Base-by-base conservation (phyloP, 2,797 vertebrate genomes). In the Bucorvus abyssinicus region DNA sequence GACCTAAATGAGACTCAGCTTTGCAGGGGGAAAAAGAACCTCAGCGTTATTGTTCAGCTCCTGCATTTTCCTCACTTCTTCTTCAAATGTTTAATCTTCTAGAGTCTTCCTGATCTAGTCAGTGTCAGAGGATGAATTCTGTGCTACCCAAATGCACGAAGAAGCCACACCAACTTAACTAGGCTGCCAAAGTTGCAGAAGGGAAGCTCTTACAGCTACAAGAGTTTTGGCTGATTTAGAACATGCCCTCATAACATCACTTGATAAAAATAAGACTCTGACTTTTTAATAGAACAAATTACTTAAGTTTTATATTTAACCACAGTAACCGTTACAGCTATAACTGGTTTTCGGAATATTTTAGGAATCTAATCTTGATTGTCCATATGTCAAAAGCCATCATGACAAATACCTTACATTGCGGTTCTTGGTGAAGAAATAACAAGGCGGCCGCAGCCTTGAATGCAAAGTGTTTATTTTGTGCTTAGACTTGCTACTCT, bases 241-340 rank as follows among this genome's bases (percentile, higher is more conserved):
- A 94, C 82, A 89, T 94, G 90, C 78, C 87, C 91, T 96, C 94
- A 96, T 98, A 96, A 87, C 96, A 98, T 97, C 96, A 97, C 89
- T 89, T 75, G 97, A 96, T 94, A 98, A 98, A 98, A 98, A 98
- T 98, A 98, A 97, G 93, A 95, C 95, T 67, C 60, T 55, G 73
- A 79, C 90, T 97, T 97, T 98, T 98, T 98, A 98, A 97, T 98
- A 98, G 98, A 95, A 97, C 64, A 90, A 97, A 97, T 97, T 97
- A 96, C 97, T 98, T 97, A 61, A 92, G 95, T 92, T 97, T 98
- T 98, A 98, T 97, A 98, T 98, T 98, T 98, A 98, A 98, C 97
- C 77, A 29, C 24, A 47, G 91, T 95, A 90, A 65, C 93, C 88
- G 96, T 95, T 95, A 95, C 93, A 95, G 97, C 97, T 97, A 95